Base-by-base conservation (phyloP, 1,140 invertebrate genomes). In the Hestina assimilis region DNA sequence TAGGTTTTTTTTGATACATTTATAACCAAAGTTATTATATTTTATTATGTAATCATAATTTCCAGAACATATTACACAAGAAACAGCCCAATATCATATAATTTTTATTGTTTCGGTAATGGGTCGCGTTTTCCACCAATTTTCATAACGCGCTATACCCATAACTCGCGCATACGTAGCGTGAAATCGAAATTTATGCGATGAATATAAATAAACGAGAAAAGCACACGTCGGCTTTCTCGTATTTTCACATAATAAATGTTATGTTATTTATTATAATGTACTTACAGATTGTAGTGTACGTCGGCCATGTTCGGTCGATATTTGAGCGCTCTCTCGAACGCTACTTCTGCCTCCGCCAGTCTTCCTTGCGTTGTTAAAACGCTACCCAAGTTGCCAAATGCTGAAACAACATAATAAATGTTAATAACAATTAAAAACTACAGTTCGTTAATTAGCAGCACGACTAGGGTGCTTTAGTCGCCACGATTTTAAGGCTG, bases 241-340 rank as follows among this genome's bases (percentile, higher is more conserved):
- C 47, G 47, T 59, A 59, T 59, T 59, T 52, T 59, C 56, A 43
- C 47, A 31, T 59, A 45, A 59, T 46, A 59, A 59, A 48, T 52
- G 41, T 52, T 58, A 14, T 58, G 56, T 58, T 48, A 57, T 57
- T 51, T 52, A 52, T 58, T 33, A 45, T 62, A 53, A 53, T 42
- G 55, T 89, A 97, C 97, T 98, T 91, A 99, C 97, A 99, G 90
- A 90, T 98, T 98, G 85, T 98, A 98, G 90, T 98, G 96, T 40
- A 98, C 96, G 82, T 98, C 97, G 51, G 97, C 97, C 96, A 98
- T 98, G 88, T 98, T 98, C 58, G 95, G 93, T 85, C 96, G 92
- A 91, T 95, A 93, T 52, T 92, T 91, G 15, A 98, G 92, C 35
- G 97, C 97, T 83, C 93, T 93, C 77, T 94, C 92, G 79, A 96